Evolutionary conservation across 2,797 vertebrate genomes (phyloP), one percentile per base, ranked within the genome.

Genomic region (Hydrolagus colliei): DNA sequence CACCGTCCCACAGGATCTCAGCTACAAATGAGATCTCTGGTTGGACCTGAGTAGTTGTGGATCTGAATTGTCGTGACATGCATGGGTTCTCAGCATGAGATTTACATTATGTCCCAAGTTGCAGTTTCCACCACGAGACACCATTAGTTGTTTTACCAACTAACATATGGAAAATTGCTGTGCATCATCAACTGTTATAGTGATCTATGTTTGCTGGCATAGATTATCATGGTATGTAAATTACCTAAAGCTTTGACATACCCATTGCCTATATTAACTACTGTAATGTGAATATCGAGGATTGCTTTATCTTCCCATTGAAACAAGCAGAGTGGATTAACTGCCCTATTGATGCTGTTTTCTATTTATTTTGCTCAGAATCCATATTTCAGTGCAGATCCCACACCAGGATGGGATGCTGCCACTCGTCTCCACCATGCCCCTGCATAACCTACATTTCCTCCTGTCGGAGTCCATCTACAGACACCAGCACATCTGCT

Each of bases 331-430:
- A 68, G 9, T 79, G 61, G n/a, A 65, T 79, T n/a, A 9, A 65
- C 41, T n/a, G 4, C 1, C 61, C 61, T 77, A 77, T 20, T 2
- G 75, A 18, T n/a, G 27, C 72, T 86, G 1, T 72, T 87, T 86
- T 0, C 12, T 14, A 27, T 63, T 78, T 78, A 12, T 82, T 82
- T 71, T 77, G 62, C 27, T 52, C 73, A 99, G 98, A 73, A 99
- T 99, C 91, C 98, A 99, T 86, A 99, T 99, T 88, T 98, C 97
- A 0, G 97, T 99, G 89, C 98, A 99, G 94, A 98, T 99, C 88
- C 98, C 98, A 5, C 98, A 99, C 87, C 98, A 99, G 91, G 98
- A 99, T 0, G 97, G 98, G 0, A 99, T 99, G 98, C 94, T 99
- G 86, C 98, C 98, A 1, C 94, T 99, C 61, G 94, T 99, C 89